Conservation (phyloP, 2,113 vertebrate genomes). For the Brachyhypopomus gauderio region DNA sequence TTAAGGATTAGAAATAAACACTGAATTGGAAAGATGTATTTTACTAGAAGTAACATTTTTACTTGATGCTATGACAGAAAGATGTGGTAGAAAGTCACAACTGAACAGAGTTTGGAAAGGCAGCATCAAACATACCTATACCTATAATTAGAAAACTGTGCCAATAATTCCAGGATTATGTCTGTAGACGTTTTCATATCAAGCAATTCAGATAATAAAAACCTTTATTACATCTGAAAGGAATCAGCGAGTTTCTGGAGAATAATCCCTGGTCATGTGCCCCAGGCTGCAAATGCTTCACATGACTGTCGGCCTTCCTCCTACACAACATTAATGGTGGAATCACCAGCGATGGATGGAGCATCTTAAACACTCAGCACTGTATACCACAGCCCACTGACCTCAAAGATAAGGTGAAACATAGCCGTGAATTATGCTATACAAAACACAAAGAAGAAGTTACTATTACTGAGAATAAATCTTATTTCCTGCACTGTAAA, state of each 20-base stretch:
- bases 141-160: too few relatives aligned
- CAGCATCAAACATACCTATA: too few relatives aligned
- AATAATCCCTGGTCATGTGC: slow-evolving; percentile 15
- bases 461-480: slow-evolving; percentile 16
- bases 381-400: neutral
- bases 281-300: neutral
- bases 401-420: slow-evolving; percentile 12
- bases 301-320: neutral
- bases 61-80: too few relatives aligned
- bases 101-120: too few relatives aligned
- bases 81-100: too few relatives aligned
- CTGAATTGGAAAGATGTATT: neutral
- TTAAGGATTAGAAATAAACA: neutral
- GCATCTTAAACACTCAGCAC: slow-evolving; percentile 10
- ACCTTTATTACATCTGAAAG: neutral
- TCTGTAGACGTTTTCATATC: neutral
- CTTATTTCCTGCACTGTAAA: neutral
- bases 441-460: neutral
- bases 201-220: neutral
- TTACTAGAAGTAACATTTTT: neutral
- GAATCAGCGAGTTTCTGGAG: neutral
- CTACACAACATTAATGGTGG: slow-evolving; percentile 12
- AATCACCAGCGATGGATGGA: slow-evolving; percentile 18
- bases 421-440: slow-evolving; percentile 4
- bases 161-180: too few relatives aligned